Evolutionary conservation across 2,113 vertebrate genomes (phyloP), one percentile per base, ranked within the genome.

Genomic region (Phoenicopterus ruber): DNA sequence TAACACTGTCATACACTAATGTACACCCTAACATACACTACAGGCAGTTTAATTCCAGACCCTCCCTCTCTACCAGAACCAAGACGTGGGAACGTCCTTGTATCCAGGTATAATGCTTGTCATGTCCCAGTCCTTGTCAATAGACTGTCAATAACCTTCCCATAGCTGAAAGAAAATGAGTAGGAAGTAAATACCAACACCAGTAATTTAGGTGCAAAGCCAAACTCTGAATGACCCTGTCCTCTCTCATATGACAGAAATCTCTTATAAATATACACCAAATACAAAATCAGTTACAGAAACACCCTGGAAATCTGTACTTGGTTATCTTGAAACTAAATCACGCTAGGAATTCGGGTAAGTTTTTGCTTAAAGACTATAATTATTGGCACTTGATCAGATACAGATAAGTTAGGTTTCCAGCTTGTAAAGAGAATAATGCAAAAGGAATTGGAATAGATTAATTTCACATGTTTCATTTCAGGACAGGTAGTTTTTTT

Each of bases 391-490:
- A 82, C 93, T 97, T 80, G 97, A 97, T 98, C 97, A 98, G 98
- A 98, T 97, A 97, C 91, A 97, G 94, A 72, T 90, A 96, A 98
- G 97, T 91, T 79, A 76, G 34, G 83, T 96, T 97, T 97, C 93
- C 93, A 97, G 96, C 86, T 94, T 96, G 90, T 59, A 86, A 74
- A 91, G 52, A 93, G 86, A 96, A 93, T 89, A 74, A 90, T 93
- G 97, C 96, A 96, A 89, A 97, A 97, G 95, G 96, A 97, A 96
- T 86, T 84, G 88, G 89, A 94, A 86, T 88, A 97, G 96, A 98
- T 98, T 98, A 87, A 95, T 89, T 97, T 98, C 98, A 98, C 93
- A 93, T 98, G 97, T 96, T 97, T 92, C 79, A 93, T 93, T 96
- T 96, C 93, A 94, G 78, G 94, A 95, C 89, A 97, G 97, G 96